Percentiles rank a stretch among this genome's conserved stretches.
Conservation (phyloP, 1,140 invertebrate species). For the Holcopasites calliopsidis region DNA sequence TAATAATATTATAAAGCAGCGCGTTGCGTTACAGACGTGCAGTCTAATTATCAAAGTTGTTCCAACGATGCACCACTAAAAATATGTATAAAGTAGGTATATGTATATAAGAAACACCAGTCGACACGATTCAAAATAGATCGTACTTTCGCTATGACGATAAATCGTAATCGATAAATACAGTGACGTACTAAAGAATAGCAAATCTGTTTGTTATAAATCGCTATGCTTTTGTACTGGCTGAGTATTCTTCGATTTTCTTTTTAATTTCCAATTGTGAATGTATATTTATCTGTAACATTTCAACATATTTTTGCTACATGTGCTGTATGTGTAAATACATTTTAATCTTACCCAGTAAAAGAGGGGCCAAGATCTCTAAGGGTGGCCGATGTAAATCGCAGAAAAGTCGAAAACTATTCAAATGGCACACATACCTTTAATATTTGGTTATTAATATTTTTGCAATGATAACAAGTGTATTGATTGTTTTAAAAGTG, state of each 20-base stretch:
- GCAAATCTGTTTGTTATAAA: neutral
- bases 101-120: neutral
- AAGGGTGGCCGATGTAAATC: neutral
- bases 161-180: neutral
- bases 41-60: neutral
- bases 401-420: no score
- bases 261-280: neutral
- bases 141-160: neutral
- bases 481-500: no score
- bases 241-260: neutral
- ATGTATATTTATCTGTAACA: neutral
- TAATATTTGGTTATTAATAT: no score
- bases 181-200: neutral
- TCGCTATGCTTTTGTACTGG: slow-evolving; percentile 9
- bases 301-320: no score
- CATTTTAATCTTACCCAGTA: neutral
- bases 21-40: neutral
- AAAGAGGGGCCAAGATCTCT: slow-evolving; percentile 17
- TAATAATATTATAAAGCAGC: neutral
- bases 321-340: neutral
- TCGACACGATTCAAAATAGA: neutral
- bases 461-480: no score
- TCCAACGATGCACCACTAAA: neutral
- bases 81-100: neutral
- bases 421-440: no score